Base-by-base conservation (phyloP, 2,797 vertebrate genomes). In the Mus spretus region DNA sequence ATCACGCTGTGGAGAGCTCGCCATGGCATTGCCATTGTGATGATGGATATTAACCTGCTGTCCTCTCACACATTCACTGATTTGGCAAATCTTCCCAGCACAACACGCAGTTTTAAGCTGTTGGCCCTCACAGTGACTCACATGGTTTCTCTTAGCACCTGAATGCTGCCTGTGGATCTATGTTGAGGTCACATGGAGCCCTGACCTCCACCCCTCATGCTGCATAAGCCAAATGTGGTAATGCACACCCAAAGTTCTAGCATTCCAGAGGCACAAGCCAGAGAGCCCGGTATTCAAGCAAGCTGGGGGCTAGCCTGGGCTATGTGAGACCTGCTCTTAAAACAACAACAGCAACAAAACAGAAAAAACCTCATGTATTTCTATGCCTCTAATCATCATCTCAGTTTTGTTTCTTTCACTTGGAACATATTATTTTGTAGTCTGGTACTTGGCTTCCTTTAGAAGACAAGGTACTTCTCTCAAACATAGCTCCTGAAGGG, bases 171-270 rank as follows among this genome's bases (percentile, higher is more conserved):
- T 31, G 9, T 44, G 50, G 50, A 11, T 24, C 22, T 19, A 7
- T 0, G 22, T 6, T 5, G 53, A n/a, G 26, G 22, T 5, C 57
- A 5, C 22, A 20, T 28, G n/a, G 72, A 26, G n/a, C 24, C 4
- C 85, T 74, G 34, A 86, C n/a, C 50, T 15, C 24, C 4, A 17
- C 14, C 34, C 50, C 34, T 6, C 26, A 3, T 17, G 15, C 24
- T 74, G 50, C 67, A 55, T 6, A 74, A 37, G 15, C 8, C 22
- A 40, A 20, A 10, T 2, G 1, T 2, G 20, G 83, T 15, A 47
- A 44, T 5, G 1, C 12, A n/a, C 31, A 7, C 8, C 20, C 12
- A 15, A 9, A 57, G 34, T 72, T 65, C 14, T 20, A 87, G 67
- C 34, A 17, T 4, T 28, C 3, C 0, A 40, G 67, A 11, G 17